phyloP scores from a whole-genome alignment of 2,113 vertebrate species.

The Peucedramus taeniatus region DNA sequence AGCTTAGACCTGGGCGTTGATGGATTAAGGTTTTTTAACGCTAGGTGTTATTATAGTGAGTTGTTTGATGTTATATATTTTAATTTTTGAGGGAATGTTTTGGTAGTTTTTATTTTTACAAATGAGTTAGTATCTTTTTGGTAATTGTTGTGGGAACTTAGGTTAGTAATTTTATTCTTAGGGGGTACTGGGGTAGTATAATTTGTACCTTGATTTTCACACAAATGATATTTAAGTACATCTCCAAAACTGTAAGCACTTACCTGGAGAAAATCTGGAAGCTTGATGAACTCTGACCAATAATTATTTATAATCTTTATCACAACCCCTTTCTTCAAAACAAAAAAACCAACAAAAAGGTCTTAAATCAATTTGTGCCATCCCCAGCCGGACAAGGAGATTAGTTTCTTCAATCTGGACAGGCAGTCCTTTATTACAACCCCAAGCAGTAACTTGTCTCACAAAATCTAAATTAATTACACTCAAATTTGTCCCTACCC shows the following conservation, averaged over 20 bases:
- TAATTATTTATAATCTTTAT: constrained; percentile 16
- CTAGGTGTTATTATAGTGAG: background rate
- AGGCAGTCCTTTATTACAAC: constrained; percentile 53
- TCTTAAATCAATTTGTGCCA: constrained; percentile 53
- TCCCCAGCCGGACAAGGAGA: background rate
- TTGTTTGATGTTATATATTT: background rate
- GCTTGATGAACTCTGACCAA: background rate
- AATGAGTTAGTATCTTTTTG: background rate
- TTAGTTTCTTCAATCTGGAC: constrained; percentile 40
- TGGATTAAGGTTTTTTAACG: background rate
- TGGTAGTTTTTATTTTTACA: background rate
- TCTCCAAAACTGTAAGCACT: background rate
- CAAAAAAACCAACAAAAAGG: background rate
- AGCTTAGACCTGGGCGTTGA: background rate
- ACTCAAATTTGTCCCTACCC: constrained; percentile 56
- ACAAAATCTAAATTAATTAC: constrained; percentile 63
- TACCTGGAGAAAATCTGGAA: background rate
- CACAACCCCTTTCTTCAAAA: background rate
- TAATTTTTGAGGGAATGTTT: background rate
- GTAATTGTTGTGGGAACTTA: background rate
- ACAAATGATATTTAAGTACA: background rate
- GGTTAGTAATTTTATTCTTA: background rate
- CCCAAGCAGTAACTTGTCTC: constrained; percentile 52
- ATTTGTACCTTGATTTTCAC: background rate
- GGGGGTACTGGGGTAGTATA: background rate